These are phyloP conservation scores for Drosophila borealis DNA, from an alignment of 2,888 invertebrate species.

Conservation along the genomic window DNA sequence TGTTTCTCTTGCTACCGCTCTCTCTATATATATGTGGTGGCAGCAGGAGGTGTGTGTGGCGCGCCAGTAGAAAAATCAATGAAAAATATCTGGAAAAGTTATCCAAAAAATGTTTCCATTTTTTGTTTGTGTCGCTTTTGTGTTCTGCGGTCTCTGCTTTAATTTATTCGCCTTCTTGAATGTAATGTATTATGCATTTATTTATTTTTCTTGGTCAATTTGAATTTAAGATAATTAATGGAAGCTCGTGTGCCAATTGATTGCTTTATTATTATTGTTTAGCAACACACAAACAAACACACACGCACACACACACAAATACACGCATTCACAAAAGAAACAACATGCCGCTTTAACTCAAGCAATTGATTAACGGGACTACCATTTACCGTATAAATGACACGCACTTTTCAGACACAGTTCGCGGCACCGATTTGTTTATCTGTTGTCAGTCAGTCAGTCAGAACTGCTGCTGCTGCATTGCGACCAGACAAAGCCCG, in stretches of 20 bases:
- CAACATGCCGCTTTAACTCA: slow-evolving; percentile 34
- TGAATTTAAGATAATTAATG: slow-evolving; percentile 42
- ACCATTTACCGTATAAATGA: slow-evolving; percentile 33
- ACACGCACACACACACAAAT: slow-evolving; percentile 9
- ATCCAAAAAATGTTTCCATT: slow-evolving; percentile 46
- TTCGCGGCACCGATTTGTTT: slow-evolving; percentile 42
- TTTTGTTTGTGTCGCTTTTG: slow-evolving; percentile 41
- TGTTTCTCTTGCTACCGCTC: slow-evolving; percentile 13
- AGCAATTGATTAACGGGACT: slow-evolving; percentile 33
- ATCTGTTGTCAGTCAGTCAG: slow-evolving; percentile 52
- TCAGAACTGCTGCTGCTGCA: slow-evolving; percentile 47
- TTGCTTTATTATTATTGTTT: slow-evolving; percentile 58
- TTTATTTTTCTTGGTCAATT: slow-evolving; percentile 21
- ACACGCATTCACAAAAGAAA: slow-evolving; percentile 4
- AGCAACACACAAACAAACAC: slow-evolving; percentile 25
- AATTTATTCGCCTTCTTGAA: neutral
- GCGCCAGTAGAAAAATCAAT: slow-evolving; percentile 78
- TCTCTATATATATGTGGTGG: slow-evolving; percentile 13
- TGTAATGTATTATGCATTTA: slow-evolving; percentile 7
- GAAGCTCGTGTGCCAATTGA: slow-evolving; percentile 45
- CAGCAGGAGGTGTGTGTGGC: slow-evolving; percentile 57
- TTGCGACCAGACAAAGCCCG: slow-evolving; percentile 57
- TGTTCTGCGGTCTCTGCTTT: slow-evolving; percentile 7
- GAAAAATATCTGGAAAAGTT: slow-evolving; percentile 78
- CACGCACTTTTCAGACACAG: slow-evolving; percentile 47